These are phyloP conservation scores for Bhutanitis thaidina DNA, from an alignment of 2,888 invertebrate species.

Conservation along the genomic window DNA sequence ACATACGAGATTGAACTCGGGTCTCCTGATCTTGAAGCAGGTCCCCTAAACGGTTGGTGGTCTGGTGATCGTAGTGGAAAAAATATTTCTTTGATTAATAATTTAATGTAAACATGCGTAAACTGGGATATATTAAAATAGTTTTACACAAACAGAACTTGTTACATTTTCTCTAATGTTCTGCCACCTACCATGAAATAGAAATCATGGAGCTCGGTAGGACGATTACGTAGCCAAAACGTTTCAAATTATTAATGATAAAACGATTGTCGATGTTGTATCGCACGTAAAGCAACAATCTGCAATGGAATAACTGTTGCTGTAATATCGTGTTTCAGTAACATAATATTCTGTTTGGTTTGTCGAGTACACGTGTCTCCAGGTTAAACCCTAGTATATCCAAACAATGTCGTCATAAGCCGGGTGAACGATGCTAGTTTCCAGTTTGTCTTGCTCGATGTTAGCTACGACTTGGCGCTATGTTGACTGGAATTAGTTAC, in stretches of 20 bases:
- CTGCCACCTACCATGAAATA: no score
- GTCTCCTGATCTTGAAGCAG: no score
- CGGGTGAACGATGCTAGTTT: slow-evolving; percentile 42
- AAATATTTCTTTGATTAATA: no score
- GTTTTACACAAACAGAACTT: no score
- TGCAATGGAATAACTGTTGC: slow-evolving; percentile 4
- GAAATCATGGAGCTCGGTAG: no score
- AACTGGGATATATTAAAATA: no score
- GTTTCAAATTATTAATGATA: neutral
- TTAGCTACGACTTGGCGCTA: slow-evolving; percentile 34
- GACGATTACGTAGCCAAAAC: no score
- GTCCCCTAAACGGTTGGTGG: no score
- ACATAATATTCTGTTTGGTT: slow-evolving; percentile 21
- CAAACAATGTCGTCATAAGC: slow-evolving; percentile 59
- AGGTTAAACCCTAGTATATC: slow-evolving; percentile 47
- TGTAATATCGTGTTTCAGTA: slow-evolving; percentile 12
- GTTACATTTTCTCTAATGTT: no score
- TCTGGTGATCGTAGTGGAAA: no score
- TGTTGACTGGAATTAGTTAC: slow-evolving; percentile 47
- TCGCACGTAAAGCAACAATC: neutral
- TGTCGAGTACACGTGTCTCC: slow-evolving; percentile 25
- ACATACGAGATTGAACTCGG: no score
- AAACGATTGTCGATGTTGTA: neutral
- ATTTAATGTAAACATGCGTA: no score
- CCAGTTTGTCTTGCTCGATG: slow-evolving; percentile 48